These are phyloP conservation scores for Erebia epiphron DNA, from an alignment of 2,888 invertebrate genomes.

Conservation along the genomic window DNA sequence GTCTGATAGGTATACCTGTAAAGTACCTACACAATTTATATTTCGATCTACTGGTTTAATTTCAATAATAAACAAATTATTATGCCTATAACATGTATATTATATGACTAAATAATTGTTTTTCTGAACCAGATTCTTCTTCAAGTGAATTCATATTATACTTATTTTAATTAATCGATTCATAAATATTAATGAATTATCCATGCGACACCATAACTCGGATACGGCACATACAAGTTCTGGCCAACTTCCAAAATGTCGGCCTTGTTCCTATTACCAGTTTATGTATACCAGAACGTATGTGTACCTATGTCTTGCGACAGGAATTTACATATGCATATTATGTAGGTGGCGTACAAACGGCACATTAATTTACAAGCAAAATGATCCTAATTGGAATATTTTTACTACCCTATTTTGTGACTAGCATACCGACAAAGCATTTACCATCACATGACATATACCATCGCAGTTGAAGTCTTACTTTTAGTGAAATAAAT, in stretches of 20 bases:
- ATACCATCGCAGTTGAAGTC: too few species aligned
- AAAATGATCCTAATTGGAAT: background rate
- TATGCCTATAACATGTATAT: background rate
- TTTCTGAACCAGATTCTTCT: conserved; percentile 1
- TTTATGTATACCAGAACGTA: conserved; percentile 49
- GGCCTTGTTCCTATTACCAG: conserved; percentile 65
- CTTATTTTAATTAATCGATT: conserved; percentile 4
- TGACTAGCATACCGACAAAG: too few species aligned
- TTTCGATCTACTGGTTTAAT: background rate
- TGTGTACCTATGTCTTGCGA: conserved; percentile 51
- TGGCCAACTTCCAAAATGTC: conserved; percentile 66
- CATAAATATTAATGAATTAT: conserved; percentile 9
- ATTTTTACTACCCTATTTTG: too few species aligned
- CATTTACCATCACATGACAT: too few species aligned
- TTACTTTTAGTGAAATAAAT: background rate
- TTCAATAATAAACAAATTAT: conserved; percentile 3
- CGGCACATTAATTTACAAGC: background rate
- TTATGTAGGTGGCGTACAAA: conserved; percentile 41
- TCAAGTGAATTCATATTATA: background rate
- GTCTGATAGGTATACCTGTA: background rate
- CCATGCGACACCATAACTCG: conserved; percentile 38
- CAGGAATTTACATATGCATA: conserved; percentile 64
- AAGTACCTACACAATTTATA: background rate
- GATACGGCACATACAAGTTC: conserved; percentile 48
- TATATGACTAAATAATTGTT: background rate